Percentiles rank a stretch among this genome's conserved stretches.
These are phyloP conservation scores for Corythornis cristatus DNA, from an alignment of 2,113 vertebrate genomes.

Conservation along the genomic window DNA sequence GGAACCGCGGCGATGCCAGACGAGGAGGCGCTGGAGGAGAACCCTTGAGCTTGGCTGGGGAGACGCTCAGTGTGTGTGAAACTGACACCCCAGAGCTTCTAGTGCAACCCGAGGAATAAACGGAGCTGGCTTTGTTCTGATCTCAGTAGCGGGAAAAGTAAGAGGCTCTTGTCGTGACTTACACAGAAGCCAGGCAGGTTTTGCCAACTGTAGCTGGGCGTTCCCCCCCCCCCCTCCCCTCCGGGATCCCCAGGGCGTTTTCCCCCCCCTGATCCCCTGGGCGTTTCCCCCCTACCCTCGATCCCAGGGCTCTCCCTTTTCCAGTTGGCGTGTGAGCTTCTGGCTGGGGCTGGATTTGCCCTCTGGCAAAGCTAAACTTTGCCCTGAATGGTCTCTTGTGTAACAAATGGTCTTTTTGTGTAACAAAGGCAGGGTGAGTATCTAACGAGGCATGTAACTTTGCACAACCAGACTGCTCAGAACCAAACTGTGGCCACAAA, in stretches of 20 bases:
- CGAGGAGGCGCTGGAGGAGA: neutral
- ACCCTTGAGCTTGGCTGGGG: neutral
- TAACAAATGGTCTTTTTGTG: neutral
- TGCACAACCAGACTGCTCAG: neutral
- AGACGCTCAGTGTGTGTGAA: neutral
- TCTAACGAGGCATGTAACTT: neutral
- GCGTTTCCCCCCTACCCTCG: neutral
- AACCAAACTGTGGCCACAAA: neutral
- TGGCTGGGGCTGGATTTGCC: neutral
- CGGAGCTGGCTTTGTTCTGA: neutral
- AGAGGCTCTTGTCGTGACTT: neutral
- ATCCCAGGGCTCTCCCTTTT: neutral
- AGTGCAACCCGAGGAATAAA: neutral
- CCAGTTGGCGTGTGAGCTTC: fast-evolving
- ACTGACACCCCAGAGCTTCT: neutral
- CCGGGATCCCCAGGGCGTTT: too few species aligned
- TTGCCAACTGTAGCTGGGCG: neutral
- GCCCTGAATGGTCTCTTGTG: neutral
- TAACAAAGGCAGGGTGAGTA: neutral
- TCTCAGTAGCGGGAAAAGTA: neutral
- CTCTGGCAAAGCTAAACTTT: neutral
- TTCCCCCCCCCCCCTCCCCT: neutral
- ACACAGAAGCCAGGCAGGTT: neutral
- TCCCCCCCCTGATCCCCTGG: neutral
- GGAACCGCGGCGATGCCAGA: slow-evolving; percentile 6